Evolutionary conservation across 2,888 invertebrate species (phyloP).

Genomic region (Stenolophus ochropezus): DNA sequence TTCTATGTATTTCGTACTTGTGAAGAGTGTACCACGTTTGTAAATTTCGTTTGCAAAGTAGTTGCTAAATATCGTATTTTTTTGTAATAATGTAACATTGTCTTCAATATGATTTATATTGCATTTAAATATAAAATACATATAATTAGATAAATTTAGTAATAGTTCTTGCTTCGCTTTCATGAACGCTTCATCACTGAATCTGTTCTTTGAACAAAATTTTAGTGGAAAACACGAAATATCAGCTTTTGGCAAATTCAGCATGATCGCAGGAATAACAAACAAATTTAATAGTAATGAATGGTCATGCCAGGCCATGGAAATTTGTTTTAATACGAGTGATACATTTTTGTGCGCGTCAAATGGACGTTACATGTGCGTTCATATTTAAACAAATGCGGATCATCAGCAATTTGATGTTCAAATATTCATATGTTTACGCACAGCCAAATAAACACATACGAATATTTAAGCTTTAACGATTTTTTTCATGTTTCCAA

Average conservation of each 20-base stretch:
- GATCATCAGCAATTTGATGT: neutral
- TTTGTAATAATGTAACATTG: no score
- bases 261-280: neutral
- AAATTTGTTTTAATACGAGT: slow-evolving; percentile 10
- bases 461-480: neutral
- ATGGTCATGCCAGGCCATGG: neutral
- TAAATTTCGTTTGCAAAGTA: no score
- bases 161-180: no score
- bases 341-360: slow-evolving; percentile 20
- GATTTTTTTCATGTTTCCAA: no score
- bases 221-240: neutral
- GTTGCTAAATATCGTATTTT: no score
- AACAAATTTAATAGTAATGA: slow-evolving; percentile 20
- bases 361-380: neutral
- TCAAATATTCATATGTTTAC: neutral
- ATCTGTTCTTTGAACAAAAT: no score
- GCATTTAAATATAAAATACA: no score
- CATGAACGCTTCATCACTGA: no score
- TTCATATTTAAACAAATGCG: neutral
- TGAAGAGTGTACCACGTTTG: no score
- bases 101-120: no score
- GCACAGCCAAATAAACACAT: neutral
- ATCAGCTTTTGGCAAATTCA: neutral
- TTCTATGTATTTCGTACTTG: no score
- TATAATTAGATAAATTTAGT: no score